Base-by-base conservation (phyloP, 2,797 vertebrate species). In the Catharus ustulatus region DNA sequence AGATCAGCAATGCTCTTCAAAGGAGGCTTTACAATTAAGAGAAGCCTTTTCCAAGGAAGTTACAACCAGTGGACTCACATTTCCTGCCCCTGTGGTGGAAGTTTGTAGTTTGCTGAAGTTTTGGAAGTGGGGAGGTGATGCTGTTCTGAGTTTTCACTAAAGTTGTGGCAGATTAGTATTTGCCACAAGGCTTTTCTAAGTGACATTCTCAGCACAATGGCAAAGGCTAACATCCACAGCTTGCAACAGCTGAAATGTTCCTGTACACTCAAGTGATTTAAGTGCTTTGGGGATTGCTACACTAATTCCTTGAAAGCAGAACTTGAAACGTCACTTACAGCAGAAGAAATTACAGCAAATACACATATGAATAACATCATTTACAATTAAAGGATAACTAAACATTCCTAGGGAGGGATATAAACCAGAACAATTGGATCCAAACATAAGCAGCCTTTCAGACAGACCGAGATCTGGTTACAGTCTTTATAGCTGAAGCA, bases 341-440 rank as follows among this genome's bases (percentile, higher is more conserved):
- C 26, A 72, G 80, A 79, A 94, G 63, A 90, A 87, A 89, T 67
- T 38, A 24, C 34, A 80, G 63, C 52, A 93, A 92, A 79, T 43
- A 42, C 2, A 4, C 61, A 32, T 67, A 59, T 36, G 71, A 94
- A 54, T 79, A 95, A 76, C 42, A 71, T 71, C 2, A 84, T 68
- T 87, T 87, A 51, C 49, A 68, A 58, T 66, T 83, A 79, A 83
- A 89, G 45, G 18, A 36, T 58, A 94, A 46, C 68, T 87, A 88
- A 93, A 90, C 89, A 90, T 51, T 88, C 23, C 59, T 80, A 34
- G 81, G 64, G 59, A 43, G 55, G 34, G 74, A 85, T 84, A 90
- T 71, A 92, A 96, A 83, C 59, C 80, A 93, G 90, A 95, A 54
- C 83, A 86, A 76, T 26, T 62, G 36, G 86, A 86, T 93, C 86